These are phyloP conservation scores for Montifringilla adamsi DNA, from an alignment of 2,113 vertebrate species.

Conservation along the genomic window DNA sequence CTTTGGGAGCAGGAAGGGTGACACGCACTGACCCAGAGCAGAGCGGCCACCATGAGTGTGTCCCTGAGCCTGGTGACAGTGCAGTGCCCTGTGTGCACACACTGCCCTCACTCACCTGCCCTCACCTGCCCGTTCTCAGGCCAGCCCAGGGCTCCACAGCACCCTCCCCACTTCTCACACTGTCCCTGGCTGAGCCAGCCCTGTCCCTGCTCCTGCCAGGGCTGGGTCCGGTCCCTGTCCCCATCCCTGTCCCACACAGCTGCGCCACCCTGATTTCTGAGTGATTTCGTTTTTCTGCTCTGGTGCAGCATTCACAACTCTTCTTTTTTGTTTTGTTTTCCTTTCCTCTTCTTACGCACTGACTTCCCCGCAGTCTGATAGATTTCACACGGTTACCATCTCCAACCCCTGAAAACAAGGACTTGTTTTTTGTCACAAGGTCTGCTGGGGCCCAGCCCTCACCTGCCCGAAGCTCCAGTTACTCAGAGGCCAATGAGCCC, in stretches of 20 bases:
- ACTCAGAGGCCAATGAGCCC: slow-evolving; percentile 96
- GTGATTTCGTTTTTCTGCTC: slow-evolving; percentile 54
- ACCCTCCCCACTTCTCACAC: background rate
- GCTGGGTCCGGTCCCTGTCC: background rate
- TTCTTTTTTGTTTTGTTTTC: slow-evolving; percentile 73
- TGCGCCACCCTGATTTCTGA: slow-evolving; percentile 17
- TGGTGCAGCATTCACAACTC: slow-evolving; percentile 70
- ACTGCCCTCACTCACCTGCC: background rate
- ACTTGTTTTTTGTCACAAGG: slow-evolving; percentile 98
- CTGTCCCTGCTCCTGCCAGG: background rate
- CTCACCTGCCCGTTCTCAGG: background rate
- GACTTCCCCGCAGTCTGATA: slow-evolving; percentile 85
- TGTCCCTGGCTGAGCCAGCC: background rate
- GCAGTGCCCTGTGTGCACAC: background rate
- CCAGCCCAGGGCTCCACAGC: background rate
- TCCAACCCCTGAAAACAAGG: slow-evolving; percentile 98
- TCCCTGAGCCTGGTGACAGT: background rate
- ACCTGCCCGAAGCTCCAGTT: slow-evolving; percentile 95
- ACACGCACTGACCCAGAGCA: background rate
- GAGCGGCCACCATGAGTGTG: background rate
- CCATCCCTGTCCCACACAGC: background rate
- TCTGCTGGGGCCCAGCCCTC: slow-evolving; percentile 93
- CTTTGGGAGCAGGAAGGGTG: background rate
- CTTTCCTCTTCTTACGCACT: slow-evolving; percentile 73
- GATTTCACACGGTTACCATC: slow-evolving; percentile 98